phyloP scores from a whole-genome alignment of 2,797 vertebrate species.

The Xerus rutilus region DNA sequence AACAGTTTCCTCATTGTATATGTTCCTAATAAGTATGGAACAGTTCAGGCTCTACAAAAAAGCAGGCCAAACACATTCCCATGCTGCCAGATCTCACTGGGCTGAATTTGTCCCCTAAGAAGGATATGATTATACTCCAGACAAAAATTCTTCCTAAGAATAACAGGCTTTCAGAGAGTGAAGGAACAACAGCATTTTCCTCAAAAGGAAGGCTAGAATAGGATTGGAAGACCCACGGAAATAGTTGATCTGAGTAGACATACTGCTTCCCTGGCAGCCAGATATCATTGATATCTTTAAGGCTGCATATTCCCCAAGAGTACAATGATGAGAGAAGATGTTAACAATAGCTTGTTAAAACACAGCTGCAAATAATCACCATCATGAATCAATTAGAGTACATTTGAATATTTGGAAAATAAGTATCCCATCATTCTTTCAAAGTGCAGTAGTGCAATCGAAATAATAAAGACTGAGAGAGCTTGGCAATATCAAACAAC shows the following conservation, averaged over 20 bases:
- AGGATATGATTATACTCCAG: not conserved
- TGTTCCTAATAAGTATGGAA: not conserved
- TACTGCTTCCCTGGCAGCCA: not conserved
- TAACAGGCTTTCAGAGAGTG: not conserved
- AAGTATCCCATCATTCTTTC: conserved; percentile 11
- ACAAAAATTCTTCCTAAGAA: not conserved
- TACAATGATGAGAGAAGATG: not conserved
- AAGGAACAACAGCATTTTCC: no score
- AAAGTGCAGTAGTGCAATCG: not conserved
- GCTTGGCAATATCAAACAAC: not conserved
- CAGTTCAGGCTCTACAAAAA: not conserved
- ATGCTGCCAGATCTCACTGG: not conserved
- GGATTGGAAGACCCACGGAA: not conserved
- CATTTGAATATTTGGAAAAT: conserved; percentile 4
- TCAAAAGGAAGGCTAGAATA: not conserved
- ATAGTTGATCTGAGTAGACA: not conserved
- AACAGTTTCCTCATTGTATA: not conserved
- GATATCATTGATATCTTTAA: not conserved
- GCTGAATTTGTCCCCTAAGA: not conserved
- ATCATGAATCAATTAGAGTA: not conserved
- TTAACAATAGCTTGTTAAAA: not conserved
- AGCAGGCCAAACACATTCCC: not conserved
- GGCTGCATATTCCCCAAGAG: not conserved
- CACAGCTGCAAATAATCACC: not conserved
- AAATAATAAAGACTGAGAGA: conserved; percentile 21